Base-by-base conservation (phyloP, 2,113 vertebrate genomes). In the Benthochromis sp. region DNA sequence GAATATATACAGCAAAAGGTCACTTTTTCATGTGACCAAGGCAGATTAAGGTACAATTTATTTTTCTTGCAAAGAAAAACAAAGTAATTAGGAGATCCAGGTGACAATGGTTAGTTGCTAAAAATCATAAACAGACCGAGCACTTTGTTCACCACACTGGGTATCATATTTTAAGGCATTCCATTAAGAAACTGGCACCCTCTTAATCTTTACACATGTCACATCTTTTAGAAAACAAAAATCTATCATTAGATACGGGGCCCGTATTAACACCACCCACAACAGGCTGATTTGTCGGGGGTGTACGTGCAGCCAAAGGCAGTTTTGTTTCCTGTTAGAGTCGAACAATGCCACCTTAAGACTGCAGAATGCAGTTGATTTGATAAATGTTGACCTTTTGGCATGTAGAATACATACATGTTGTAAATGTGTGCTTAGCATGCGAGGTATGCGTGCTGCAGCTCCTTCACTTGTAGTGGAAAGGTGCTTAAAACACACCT, bases 381-480 rank as follows among this genome's bases (percentile, higher is more conserved):
- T 95, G 92, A 95, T 93, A 85, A 93, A 95, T 95, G 91, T 66
- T 82, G 82, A 84, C 73, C 90, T 47, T 88, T 89, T 90, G 89
- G 83, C 88, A 84, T 17, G 0, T 9, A 59, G 69, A 83, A 91
- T 78, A 87, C 50, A 76, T 63, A 73, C 19, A 45, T 84, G 82
- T 78, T 84, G 43, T 76, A 76, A 88, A 79, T 86, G 57, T 92
- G 73, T 45, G 34, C 63, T 59, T 52, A 88, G 90, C 92, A 86
- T 92, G 92, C 59, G 3, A 88, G 88, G 92, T 88, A 87, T 92
- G 88, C 76, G 6, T 29, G 10, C 59, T 14, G 36, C 40, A 82
- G 79, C 87, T 69, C 31, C 57, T 81, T 61, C 55, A 76, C 81
- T 78, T 90, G 78, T 43, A 31, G 36, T 55, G 21, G 71, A 47